Base-by-base conservation (phyloP, 2,888 invertebrate species). In the Nomada ferruginata region DNA sequence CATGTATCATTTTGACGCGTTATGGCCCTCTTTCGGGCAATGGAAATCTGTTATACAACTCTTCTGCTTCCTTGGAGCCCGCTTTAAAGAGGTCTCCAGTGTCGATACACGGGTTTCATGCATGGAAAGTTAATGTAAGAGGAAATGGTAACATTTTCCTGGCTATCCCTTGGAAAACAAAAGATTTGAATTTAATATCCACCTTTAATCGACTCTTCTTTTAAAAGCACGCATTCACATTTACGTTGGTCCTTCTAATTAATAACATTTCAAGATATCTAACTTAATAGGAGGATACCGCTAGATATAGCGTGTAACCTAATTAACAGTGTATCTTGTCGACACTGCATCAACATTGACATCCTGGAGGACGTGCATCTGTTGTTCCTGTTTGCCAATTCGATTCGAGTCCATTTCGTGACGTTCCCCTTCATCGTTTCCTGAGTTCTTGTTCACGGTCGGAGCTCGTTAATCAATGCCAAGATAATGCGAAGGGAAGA, bases 401-500 rank as follows among this genome's bases (percentile, higher is more conserved):
- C 71, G 81, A 81, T 72, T 81, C 81, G 69, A 84, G 84, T 84
- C 84, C 84, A 81, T 84, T 78, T 81, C 73, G 61, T 55, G 75
- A 77, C 74, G 23, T 13, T 23, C 70, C 60, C 47, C 26, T 13
- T 57, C 63, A 71, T 70, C 73, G 73, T 77, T 84, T 81, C 84
- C 82, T 66, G 78, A 77, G 77, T 78, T 82, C 75, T 84, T 76
- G 82, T 82, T 82, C 75, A 57, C 85, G 73, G 75, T 65, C 64
- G 76, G 15, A 42, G 70, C 66, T 85, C 85, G 84, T 85, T 85
- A 85, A 85, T 85, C 85, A 85, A 78, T 66, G 85, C 82, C 85
- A 76, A 82, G 85, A 85, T 85, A 85, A 85, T 85, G 72, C 61
- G 82, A 61, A 23, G 78, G 85, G 85, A 84, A 85, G 85, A 82